Percentiles rank a stretch among this genome's conserved stretches.
These are phyloP conservation scores for Sinocyclocheilus maitianheensis DNA, from an alignment of 2,113 vertebrate species.

Conservation along the genomic window DNA sequence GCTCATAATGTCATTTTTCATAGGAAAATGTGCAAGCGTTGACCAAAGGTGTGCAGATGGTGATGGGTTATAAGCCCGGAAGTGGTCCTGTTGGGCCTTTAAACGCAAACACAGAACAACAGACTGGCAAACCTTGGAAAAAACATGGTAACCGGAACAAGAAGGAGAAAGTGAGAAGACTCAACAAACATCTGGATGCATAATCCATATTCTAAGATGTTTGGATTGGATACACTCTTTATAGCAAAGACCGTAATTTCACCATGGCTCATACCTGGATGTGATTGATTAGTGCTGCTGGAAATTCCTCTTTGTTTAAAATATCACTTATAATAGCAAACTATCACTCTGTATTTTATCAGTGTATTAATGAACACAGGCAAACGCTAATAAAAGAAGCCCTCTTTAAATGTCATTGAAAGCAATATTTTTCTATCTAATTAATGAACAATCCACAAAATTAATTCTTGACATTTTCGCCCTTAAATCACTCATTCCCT, in stretches of 20 bases:
- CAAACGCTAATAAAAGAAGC: not conserved
- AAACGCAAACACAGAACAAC: constrained; percentile 56
- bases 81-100: constrained; percentile 63
- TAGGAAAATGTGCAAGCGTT: constrained; percentile 91
- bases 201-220: constrained; percentile 61
- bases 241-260: not conserved
- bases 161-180: constrained; percentile 91
- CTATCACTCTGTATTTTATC: not conserved
- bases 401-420: not conserved
- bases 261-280: not conserved
- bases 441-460: not conserved
- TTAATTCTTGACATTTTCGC: not conserved
- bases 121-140: constrained; percentile 90
- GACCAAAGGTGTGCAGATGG: constrained; percentile 84
- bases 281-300: not conserved
- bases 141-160: constrained; percentile 95
- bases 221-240: not conserved
- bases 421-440: not conserved
- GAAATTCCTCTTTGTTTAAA: constrained; percentile 16
- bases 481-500: not conserved
- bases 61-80: constrained; percentile 87
- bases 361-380: not conserved
- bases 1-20: not conserved
- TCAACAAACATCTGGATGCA: constrained; percentile 90
- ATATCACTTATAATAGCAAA: not conserved